Percentiles rank a stretch among this genome's conserved stretches.
phyloP scores from a whole-genome alignment of 37 sponge, comb jelly and placozoan species.

The Amphimedon queenslandica region DNA sequence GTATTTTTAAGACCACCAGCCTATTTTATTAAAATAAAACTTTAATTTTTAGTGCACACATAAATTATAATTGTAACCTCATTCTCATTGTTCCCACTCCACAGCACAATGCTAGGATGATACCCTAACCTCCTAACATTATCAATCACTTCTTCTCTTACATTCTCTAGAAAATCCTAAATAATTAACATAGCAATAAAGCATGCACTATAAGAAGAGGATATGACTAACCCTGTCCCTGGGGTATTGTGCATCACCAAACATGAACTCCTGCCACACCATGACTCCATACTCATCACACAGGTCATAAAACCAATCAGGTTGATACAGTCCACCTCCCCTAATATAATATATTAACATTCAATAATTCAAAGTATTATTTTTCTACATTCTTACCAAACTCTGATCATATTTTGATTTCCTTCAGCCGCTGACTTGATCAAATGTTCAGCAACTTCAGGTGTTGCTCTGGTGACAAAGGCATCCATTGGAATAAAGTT shows the following conservation, averaged over 20 bases:
- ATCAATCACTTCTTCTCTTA: conserved; percentile 67
- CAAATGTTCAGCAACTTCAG: conserved; percentile 24
- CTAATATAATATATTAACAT: conserved; percentile 21
- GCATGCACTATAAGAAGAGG: neutral
- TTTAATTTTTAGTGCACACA: no score
- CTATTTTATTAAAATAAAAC: no score
- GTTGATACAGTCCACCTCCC: conserved; percentile 97
- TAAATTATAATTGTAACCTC: no score
- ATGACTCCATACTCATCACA: conserved; percentile 92
- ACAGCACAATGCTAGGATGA: conserved; percentile 86
- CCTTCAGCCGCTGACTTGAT: conserved; percentile 62
- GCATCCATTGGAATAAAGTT: conserved; percentile 94
- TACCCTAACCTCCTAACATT: conserved; percentile 69
- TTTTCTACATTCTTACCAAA: conserved; percentile 56
- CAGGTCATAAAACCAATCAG: conserved; percentile 87
- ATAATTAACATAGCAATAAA: neutral
- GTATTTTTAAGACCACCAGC: no score
- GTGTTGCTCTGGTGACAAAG: conserved; percentile 71
- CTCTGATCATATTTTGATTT: conserved; percentile 89
- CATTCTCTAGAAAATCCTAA: conserved; percentile 82
- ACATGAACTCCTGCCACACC: conserved; percentile 99
- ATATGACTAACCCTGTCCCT: conserved; percentile 61
- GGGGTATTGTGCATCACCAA: conserved; percentile 91
- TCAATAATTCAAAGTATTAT: neutral
- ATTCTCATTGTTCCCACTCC: conserved; percentile 99